Conservation (phyloP, 1,140 invertebrate genomes). For the Ctenoplectra terminalis region DNA sequence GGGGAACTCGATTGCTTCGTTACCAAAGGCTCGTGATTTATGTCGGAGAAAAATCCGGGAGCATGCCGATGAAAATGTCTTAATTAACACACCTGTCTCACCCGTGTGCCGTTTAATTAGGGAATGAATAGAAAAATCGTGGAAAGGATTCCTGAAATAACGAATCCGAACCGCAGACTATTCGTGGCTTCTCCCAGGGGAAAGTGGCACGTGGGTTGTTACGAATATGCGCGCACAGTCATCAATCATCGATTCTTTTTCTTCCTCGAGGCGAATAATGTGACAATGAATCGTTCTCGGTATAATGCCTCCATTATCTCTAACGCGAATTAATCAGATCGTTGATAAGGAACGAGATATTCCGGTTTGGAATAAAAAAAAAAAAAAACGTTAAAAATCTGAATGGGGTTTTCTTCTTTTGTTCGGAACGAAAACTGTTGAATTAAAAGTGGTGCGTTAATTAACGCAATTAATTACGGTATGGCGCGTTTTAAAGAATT, state of each 20-base stretch:
- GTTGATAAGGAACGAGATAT: background rate
- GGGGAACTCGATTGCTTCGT: background rate
- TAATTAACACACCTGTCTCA: background rate
- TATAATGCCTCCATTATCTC: no score
- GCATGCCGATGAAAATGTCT: background rate
- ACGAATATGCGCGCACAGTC: background rate
- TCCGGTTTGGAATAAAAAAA: no score
- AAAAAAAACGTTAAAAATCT: background rate
- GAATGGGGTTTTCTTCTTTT: background rate
- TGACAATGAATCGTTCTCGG: background rate
- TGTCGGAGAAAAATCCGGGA: background rate
- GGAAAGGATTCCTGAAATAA: constrained; percentile 10
- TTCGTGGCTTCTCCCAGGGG: background rate
- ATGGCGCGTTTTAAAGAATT: no score
- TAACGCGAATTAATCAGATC: background rate
- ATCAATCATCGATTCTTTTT: constrained; percentile 11
- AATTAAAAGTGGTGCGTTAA: background rate
- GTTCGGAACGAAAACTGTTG: background rate
- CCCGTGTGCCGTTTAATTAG: no score
- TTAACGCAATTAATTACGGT: background rate
- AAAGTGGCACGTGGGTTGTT: background rate
- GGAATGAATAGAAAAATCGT: background rate
- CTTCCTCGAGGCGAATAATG: no score
- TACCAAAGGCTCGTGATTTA: background rate
- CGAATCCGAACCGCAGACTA: background rate